Percentiles rank a stretch among this genome's conserved stretches.
Conservation (phyloP, 2,113 vertebrate species). For the Bucco capensis region DNA sequence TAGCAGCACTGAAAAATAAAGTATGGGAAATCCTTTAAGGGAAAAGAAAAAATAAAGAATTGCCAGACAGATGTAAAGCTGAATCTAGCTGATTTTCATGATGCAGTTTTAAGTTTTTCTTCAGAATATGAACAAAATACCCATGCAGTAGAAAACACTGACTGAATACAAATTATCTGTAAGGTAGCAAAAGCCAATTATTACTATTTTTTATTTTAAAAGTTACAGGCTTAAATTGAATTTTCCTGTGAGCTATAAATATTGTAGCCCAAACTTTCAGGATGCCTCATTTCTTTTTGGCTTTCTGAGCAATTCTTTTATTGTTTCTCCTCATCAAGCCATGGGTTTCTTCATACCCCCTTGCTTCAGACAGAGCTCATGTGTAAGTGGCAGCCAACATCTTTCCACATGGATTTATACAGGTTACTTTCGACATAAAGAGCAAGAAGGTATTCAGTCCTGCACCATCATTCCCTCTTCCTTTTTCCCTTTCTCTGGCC, state of each 20-base stretch:
- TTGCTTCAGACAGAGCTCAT: background rate
- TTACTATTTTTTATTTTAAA: background rate
- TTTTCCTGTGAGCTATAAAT: background rate
- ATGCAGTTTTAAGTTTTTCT: background rate
- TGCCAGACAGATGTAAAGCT: background rate
- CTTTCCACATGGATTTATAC: background rate
- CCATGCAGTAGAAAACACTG: background rate
- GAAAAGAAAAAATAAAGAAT: background rate
- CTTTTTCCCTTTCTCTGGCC: background rate
- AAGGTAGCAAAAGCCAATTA: background rate
- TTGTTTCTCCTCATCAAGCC: background rate
- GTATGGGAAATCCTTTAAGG: background rate
- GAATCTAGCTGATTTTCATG: background rate
- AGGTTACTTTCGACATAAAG: background rate
- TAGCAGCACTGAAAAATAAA: background rate
- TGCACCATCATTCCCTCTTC: background rate
- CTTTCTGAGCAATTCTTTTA: background rate
- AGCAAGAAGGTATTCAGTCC: background rate
- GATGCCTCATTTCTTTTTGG: accelerated
- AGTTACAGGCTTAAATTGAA: background rate
- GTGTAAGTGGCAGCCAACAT: background rate
- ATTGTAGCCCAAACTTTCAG: background rate
- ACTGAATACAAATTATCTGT: background rate
- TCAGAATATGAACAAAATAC: background rate
- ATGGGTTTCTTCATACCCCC: background rate